phyloP scores from a whole-genome alignment of 2,888 invertebrate genomes.

The Syrista parreyssii region DNA sequence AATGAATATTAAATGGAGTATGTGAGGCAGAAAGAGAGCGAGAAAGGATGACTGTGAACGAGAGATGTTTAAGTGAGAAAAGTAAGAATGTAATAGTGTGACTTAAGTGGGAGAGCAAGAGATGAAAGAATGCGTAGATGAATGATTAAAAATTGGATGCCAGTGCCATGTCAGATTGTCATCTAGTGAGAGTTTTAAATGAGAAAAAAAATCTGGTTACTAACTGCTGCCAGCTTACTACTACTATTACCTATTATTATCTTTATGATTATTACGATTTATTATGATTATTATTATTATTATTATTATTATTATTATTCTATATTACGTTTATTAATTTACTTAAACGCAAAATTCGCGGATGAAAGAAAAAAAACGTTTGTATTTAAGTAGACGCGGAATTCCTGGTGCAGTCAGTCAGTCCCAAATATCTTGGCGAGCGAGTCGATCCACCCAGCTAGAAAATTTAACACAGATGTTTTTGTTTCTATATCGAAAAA shows the following conservation, averaged over 20 bases:
- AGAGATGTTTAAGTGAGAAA: background rate
- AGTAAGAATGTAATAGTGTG: background rate
- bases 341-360: conserved; percentile 47
- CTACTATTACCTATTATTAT: conserved; percentile 53
- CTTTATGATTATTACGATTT: conserved; percentile 59
- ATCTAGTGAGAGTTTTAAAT: conserved; percentile 52
- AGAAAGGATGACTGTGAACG: background rate
- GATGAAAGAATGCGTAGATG: background rate
- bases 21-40: conserved; percentile 19
- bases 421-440: conserved; percentile 30
- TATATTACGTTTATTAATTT: conserved; percentile 63
- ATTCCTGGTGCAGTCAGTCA: conserved; percentile 61
- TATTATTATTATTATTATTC: conserved; percentile 42
- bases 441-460: conserved; percentile 12
- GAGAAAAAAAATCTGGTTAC: conserved; percentile 52
- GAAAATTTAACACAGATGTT: conserved; percentile 15
- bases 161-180: conserved; percentile 64
- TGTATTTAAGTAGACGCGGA: conserved; percentile 44
- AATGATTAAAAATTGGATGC: conserved; percentile 43
- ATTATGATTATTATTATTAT: conserved; percentile 50
- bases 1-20: conserved; percentile 29
- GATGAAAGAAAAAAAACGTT: conserved; percentile 28
- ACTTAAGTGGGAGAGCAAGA: background rate
- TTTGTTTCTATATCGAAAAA: conserved; percentile 43
- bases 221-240: conserved; percentile 64